Percentiles rank a stretch among this genome's conserved stretches.
phyloP scores from a whole-genome alignment of 2,888 invertebrate genomes.

The Emmelina monodactyla region DNA sequence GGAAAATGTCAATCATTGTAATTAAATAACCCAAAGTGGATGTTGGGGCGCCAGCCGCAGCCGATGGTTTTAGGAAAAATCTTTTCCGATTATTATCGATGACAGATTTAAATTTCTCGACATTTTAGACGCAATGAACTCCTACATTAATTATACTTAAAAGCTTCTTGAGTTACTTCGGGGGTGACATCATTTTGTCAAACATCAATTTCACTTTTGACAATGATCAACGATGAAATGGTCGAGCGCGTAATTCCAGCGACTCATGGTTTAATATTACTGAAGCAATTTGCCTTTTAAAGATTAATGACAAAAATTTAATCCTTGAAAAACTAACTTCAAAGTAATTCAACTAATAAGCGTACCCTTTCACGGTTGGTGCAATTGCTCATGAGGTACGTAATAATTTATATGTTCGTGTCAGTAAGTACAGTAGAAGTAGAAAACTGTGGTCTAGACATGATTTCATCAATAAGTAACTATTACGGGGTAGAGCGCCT shows the following conservation, averaged over 20 bases:
- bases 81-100: slow-evolving; percentile 21
- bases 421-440: slow-evolving; percentile 42
- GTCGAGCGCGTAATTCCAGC: slow-evolving; percentile 26
- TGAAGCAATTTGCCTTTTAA: slow-evolving; percentile 9
- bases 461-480: slow-evolving; percentile 45
- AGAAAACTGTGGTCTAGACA: slow-evolving; percentile 40
- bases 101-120: slow-evolving; percentile 23
- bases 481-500: slow-evolving; percentile 35
- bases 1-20: no score
- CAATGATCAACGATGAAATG: slow-evolving; percentile 52
- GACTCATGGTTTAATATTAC: slow-evolving; percentile 19
- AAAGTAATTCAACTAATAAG: neutral
- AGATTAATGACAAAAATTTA: neutral
- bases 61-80: no score
- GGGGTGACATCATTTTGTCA: slow-evolving; percentile 55
- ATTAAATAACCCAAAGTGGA: no score
- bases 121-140: slow-evolving; percentile 18
- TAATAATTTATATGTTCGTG: slow-evolving; percentile 44
- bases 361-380: slow-evolving; percentile 7
- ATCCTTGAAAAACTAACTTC: neutral
- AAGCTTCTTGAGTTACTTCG: slow-evolving; percentile 44
- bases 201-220: slow-evolving; percentile 51
- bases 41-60: no score
- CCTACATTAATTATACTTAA: slow-evolving; percentile 51
- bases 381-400: slow-evolving; percentile 30